Evolutionary conservation across 2,113 vertebrate genomes (phyloP).

Genomic region (Turdus rufiventris): DNA sequence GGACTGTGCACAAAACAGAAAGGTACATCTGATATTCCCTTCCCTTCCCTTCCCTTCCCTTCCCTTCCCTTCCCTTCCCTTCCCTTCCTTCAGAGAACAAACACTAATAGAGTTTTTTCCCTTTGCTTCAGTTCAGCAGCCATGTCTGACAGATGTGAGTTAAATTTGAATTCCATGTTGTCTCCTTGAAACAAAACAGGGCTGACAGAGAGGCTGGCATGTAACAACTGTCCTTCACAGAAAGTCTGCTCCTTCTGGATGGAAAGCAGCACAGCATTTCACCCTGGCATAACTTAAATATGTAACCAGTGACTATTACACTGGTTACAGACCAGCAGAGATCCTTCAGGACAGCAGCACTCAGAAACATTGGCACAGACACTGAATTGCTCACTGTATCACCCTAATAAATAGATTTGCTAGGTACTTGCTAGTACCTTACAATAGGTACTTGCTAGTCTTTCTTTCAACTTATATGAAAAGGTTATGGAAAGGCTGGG

Average conservation of each 20-base stretch:
- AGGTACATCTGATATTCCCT: background rate
- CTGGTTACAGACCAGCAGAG: background rate
- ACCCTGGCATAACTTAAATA: background rate
- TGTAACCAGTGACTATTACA: background rate
- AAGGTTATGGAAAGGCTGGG: background rate
- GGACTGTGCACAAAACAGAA: background rate
- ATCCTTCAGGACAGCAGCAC: background rate
- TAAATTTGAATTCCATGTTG: background rate
- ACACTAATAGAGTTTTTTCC: background rate
- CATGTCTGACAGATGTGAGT: background rate
- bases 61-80: background rate
- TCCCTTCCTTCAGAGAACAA: background rate
- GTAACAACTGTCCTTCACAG: background rate
- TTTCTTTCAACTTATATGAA: background rate
- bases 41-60: background rate
- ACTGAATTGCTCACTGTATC: background rate
- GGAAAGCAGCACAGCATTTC: background rate
- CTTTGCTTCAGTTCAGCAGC: background rate
- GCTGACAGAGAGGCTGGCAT: background rate
- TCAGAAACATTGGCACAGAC: background rate
- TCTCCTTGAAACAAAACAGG: background rate
- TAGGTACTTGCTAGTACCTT: background rate
- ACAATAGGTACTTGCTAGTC: background rate
- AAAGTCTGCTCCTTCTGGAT: background rate
- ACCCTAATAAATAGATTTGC: background rate